phyloP scores from a whole-genome alignment of 2,797 vertebrate genomes.

The Melanogrammus aeglefinus region DNA sequence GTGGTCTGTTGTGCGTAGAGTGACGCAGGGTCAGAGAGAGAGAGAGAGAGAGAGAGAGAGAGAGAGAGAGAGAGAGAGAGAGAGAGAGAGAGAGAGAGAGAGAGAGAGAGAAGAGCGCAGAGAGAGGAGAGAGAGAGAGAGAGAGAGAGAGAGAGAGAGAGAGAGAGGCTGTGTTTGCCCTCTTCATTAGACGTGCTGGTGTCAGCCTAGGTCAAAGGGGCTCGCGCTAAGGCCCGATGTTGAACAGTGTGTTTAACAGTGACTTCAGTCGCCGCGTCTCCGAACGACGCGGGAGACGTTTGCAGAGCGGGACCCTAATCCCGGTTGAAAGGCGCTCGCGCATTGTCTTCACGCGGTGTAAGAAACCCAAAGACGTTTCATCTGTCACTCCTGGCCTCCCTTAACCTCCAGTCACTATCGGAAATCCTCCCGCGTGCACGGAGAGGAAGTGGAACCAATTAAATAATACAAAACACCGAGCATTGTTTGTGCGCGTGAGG shows the following conservation, averaged over 20 bases:
- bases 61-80: not conserved
- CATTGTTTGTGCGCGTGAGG: no score
- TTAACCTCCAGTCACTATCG: no score
- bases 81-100: not conserved
- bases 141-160: conserved; percentile 39
- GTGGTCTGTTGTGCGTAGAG: conserved; percentile 49
- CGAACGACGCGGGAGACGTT: conserved; percentile 70
- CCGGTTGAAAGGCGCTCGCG: conserved; percentile 64
- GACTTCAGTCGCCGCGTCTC: conserved; percentile 56
- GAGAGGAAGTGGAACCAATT: no score
- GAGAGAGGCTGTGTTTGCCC: conserved; percentile 75
- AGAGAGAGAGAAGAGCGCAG: no score
- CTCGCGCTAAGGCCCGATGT: conserved; percentile 47
- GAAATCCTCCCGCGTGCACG: not conserved
- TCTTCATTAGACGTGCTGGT: conserved; percentile 76
- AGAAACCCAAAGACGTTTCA: conserved; percentile 64
- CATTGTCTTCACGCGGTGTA: conserved; percentile 55
- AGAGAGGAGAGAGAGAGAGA: no score
- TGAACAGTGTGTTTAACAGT: conserved; percentile 72
- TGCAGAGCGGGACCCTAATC: conserved; percentile 79
- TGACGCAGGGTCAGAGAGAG: conserved; percentile 35
- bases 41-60: not conserved
- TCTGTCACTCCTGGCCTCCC: conserved; percentile 18
- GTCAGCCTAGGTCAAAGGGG: conserved; percentile 69
- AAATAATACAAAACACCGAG: no score